These are phyloP conservation scores for Choloepus didactylus DNA, from an alignment of 2,797 vertebrate genomes.

Conservation along the genomic window DNA sequence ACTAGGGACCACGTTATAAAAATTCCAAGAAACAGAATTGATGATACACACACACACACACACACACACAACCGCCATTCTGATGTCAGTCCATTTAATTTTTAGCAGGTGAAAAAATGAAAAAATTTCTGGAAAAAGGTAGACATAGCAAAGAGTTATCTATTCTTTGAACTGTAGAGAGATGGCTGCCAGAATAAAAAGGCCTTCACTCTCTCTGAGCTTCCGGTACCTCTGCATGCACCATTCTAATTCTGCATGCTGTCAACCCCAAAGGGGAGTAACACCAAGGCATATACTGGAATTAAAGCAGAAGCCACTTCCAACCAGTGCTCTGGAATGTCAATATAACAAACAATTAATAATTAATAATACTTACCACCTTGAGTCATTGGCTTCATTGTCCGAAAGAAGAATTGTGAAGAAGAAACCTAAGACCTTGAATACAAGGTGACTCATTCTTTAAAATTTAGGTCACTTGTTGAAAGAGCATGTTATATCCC, in stretches of 20 bases:
- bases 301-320: not conserved
- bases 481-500: not conserved
- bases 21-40: not conserved
- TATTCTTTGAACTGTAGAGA: not conserved
- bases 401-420: not conserved
- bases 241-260: not conserved
- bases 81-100: not conserved
- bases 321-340: not conserved
- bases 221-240: not conserved
- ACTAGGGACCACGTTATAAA: not conserved
- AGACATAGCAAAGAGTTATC: not conserved
- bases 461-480: conserved; percentile 54
- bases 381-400: not conserved
- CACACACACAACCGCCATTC: not conserved
- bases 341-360: not conserved
- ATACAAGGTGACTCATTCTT: conserved; percentile 29
- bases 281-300: no score
- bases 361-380: not conserved
- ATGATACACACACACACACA: not conserved
- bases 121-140: not conserved
- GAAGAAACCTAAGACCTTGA: not conserved
- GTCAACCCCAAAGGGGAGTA: not conserved
- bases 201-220: not conserved
- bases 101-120: not conserved
- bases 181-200: not conserved